These are phyloP conservation scores for Ochotona princeps DNA, from an alignment of 2,113 vertebrate species.

Conservation along the genomic window DNA sequence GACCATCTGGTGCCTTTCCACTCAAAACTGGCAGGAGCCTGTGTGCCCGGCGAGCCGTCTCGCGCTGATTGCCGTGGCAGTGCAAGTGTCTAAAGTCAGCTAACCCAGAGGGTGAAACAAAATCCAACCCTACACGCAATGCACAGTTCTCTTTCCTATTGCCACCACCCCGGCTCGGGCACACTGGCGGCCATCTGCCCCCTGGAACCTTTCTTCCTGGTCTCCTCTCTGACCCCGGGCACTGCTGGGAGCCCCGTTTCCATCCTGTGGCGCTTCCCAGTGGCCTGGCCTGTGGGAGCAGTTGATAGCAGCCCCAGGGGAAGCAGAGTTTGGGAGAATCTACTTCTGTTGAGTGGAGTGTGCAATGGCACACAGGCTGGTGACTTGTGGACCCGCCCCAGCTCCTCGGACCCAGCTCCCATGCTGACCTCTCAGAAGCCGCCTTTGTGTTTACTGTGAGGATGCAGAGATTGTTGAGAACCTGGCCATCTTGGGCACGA, in stretches of 20 bases:
- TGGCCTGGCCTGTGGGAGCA: background rate
- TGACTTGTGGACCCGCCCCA: background rate
- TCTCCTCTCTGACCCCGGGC: background rate
- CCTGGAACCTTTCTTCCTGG: background rate
- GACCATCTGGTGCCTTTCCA: conserved; percentile 81
- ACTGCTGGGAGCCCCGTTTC: background rate
- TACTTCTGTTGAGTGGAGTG: background rate
- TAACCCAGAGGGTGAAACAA: background rate
- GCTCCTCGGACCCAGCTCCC: background rate
- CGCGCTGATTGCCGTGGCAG: conserved; percentile 37
- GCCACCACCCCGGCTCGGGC: background rate
- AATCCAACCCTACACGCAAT: background rate
- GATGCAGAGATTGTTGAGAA: background rate
- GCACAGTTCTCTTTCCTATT: background rate
- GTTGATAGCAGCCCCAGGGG: background rate
- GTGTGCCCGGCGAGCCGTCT: conserved; percentile 44
- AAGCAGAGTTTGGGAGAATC: background rate
- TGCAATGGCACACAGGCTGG: background rate
- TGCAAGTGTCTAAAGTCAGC: conserved; percentile 65
- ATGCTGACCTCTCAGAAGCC: background rate
- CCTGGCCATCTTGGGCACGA: background rate
- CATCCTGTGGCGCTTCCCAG: background rate
- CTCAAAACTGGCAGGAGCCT: conserved; percentile 53
- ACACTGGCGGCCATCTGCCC: background rate
- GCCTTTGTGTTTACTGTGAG: background rate